These are phyloP conservation scores for Ophonus ardosiacus DNA, from an alignment of 2,888 invertebrate genomes.

Conservation along the genomic window DNA sequence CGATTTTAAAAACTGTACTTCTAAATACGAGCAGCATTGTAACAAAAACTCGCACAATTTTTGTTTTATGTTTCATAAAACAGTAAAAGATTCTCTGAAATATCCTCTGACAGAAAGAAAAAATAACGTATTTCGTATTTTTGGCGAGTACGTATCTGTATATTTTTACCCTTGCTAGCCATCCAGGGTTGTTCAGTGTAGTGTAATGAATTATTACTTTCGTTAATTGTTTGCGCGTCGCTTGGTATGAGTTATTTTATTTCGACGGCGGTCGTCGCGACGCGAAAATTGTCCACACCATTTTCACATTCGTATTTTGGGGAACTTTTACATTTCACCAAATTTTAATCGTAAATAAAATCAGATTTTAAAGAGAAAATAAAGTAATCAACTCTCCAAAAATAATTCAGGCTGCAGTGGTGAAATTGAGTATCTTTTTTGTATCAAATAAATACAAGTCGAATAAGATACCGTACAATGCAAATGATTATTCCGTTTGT, in stretches of 20 bases:
- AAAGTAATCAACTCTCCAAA: too few relatives aligned
- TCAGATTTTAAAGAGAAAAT: background rate
- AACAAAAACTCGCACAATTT: too few relatives aligned
- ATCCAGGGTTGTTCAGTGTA: background rate
- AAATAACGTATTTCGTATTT: background rate
- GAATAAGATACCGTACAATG: conserved; percentile 25
- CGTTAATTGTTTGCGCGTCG: conserved; percentile 60
- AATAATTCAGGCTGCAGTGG: too few relatives aligned
- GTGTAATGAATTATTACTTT: conserved; percentile 61
- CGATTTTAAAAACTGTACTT: too few relatives aligned
- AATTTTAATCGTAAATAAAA: background rate
- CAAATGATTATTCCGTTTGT: conserved; percentile 31
- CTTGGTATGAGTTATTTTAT: conserved; percentile 48
- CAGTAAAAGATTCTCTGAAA: background rate
- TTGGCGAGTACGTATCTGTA: background rate
- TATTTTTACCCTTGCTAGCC: background rate
- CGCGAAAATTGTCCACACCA: background rate
- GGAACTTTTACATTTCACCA: conserved; percentile 7
- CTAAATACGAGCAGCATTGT: too few relatives aligned
- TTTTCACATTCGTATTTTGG: background rate
- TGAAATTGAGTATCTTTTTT: background rate
- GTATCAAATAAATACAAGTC: conserved; percentile 8
- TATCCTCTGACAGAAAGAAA: background rate
- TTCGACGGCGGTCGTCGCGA: background rate
- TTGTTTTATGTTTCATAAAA: background rate